Evolutionary conservation across 2,888 invertebrate species (phyloP).

Genomic region (Papilio elwesi): DNA sequence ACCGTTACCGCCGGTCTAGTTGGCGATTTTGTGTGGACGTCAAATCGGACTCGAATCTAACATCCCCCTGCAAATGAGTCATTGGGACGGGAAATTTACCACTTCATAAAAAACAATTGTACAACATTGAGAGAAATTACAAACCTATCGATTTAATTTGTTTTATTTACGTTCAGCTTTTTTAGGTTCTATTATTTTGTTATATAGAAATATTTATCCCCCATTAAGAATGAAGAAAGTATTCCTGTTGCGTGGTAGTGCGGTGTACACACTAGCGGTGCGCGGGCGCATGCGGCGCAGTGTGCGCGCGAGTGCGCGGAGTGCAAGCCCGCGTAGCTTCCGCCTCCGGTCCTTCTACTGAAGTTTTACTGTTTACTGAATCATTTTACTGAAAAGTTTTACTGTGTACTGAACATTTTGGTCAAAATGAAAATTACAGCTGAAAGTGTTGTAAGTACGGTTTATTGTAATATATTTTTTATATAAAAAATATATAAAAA

Average conservation of each 20-base stretch:
- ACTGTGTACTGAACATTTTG: neutral
- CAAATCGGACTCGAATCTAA: too few species aligned
- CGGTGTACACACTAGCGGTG: conserved; percentile 9
- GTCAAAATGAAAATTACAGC: neutral
- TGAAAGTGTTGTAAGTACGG: conserved; percentile 23
- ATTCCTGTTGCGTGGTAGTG: neutral
- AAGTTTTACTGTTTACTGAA: conserved; percentile 4
- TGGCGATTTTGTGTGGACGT: too few species aligned
- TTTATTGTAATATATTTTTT: neutral
- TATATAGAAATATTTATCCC: conserved; percentile 1
- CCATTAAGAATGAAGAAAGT: neutral
- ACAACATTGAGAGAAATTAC: too few species aligned
- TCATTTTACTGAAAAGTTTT: neutral
- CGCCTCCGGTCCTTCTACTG: neutral
- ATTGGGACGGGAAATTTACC: too few species aligned
- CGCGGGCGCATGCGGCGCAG: neutral
- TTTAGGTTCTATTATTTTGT: too few species aligned
- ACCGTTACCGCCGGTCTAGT: too few species aligned
- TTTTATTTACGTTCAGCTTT: too few species aligned
- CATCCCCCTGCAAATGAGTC: too few species aligned
- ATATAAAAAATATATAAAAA: too few species aligned
- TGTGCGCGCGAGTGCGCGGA: conserved; percentile 11
- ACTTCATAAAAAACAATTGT: too few species aligned
- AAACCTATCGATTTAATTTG: too few species aligned
- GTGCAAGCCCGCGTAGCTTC: conserved; percentile 13